phyloP scores from a whole-genome alignment of 2,113 vertebrate species.

The Malurus melanocephalus region DNA sequence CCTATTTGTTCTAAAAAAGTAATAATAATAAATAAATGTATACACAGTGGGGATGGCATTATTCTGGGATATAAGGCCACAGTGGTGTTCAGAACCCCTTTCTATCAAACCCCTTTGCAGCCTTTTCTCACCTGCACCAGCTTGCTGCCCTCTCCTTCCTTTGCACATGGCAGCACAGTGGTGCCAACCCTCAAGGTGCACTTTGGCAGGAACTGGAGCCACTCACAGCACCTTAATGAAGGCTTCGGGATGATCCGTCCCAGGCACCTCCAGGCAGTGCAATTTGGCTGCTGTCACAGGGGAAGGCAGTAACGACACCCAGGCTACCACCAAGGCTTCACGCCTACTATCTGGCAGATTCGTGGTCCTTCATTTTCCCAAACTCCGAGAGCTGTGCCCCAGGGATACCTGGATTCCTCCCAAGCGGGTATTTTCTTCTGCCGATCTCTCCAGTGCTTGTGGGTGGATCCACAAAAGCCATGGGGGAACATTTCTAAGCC shows the following conservation, averaged over 20 bases:
- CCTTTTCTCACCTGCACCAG: background rate
- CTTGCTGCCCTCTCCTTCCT: background rate
- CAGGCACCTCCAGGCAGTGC: background rate
- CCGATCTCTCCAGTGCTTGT: background rate
- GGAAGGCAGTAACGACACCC: background rate
- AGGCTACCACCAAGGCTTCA: background rate
- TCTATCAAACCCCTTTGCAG: background rate
- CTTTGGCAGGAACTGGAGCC: background rate
- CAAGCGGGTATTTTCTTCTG: rapidly evolving
- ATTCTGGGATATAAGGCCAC: background rate
- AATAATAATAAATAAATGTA: too few species aligned
- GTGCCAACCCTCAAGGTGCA: background rate
- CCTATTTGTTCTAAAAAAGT: background rate
- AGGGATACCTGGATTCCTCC: background rate
- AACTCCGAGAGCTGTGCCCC: background rate
- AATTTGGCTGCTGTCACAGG: background rate
- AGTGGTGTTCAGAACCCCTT: background rate
- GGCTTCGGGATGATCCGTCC: rapidly evolving
- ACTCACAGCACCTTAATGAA: background rate
- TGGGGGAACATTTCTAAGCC: background rate
- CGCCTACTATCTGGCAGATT: background rate
- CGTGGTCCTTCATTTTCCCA: background rate
- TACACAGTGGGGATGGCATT: background rate
- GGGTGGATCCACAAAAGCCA: background rate
- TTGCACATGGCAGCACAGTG: background rate